Percentiles rank a stretch among this genome's conserved stretches.
Evolutionary conservation across 1,140 invertebrate genomes (phyloP).

Genomic region (Whitmania pigra): DNA sequence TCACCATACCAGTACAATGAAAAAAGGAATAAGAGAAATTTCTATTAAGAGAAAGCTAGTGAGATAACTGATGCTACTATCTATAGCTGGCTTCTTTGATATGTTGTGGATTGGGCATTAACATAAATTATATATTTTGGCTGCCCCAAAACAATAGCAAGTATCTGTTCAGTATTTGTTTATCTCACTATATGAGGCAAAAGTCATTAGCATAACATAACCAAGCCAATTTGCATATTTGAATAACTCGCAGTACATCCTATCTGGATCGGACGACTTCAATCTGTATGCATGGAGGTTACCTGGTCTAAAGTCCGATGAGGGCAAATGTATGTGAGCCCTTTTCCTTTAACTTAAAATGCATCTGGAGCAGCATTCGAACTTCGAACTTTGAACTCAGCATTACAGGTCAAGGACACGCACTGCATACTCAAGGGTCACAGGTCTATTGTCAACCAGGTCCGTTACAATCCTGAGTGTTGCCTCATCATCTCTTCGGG

Average conservation of each 20-base stretch:
- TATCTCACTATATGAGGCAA: background rate
- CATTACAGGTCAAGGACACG: slow-evolving; percentile 50
- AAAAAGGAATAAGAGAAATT: too few relatives aligned
- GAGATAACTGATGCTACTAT: background rate
- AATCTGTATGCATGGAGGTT: slow-evolving; percentile 88
- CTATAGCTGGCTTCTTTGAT: background rate
- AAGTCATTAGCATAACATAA: too few relatives aligned
- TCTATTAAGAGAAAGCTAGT: too few relatives aligned
- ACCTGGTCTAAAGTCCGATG: slow-evolving; percentile 45
- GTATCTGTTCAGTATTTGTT: background rate
- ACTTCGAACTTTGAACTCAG: slow-evolving; percentile 25
- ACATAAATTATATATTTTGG: background rate
- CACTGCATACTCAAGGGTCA: slow-evolving; percentile 76
- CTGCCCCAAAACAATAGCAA: background rate
- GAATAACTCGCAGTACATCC: slow-evolving; percentile 52
- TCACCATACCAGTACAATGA: too few relatives aligned
- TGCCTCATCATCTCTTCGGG: slow-evolving; percentile 80
- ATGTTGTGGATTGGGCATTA: background rate
- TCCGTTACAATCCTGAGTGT: slow-evolving; percentile 70
- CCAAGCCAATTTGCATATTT: slow-evolving; percentile 3
- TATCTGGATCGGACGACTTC: slow-evolving; percentile 87
- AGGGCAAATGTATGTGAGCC: background rate
- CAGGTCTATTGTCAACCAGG: slow-evolving; percentile 89
- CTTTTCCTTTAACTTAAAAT: too few relatives aligned
- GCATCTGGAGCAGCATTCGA: too few relatives aligned